Percentiles rank a stretch among this genome's conserved stretches.
Conservation (phyloP, 2,888 invertebrate species). For the Tiliacea citrago region DNA sequence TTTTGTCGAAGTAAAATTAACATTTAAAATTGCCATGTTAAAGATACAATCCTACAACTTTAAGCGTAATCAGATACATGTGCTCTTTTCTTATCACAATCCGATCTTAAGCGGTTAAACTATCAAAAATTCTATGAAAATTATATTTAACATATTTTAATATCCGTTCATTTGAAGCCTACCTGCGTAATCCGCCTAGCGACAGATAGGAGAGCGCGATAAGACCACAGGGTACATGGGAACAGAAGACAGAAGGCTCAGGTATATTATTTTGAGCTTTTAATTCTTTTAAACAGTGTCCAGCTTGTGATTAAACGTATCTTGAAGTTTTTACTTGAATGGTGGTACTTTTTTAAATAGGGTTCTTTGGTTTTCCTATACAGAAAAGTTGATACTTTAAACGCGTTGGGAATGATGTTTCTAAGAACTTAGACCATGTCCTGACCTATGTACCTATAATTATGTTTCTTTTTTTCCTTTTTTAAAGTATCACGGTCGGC, state of each 20-base stretch:
- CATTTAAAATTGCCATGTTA: conserved; percentile 33
- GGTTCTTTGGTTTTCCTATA: not conserved
- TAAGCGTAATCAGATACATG: conserved; percentile 33
- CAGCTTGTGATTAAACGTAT: not conserved
- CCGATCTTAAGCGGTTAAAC: conserved; percentile 48
- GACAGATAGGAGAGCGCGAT: conserved; percentile 58
- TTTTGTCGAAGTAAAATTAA: conserved; percentile 18
- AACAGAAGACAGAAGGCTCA: conserved; percentile 49
- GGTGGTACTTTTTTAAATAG: no score
- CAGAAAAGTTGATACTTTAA: not conserved
- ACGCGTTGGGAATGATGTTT: not conserved
- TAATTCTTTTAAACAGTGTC: not conserved
- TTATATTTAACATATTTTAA: conserved; percentile 58
- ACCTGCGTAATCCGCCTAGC: conserved; percentile 55
- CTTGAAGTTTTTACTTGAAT: not conserved
- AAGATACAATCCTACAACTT: conserved; percentile 44
- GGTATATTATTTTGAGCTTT: not conserved
- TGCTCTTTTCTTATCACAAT: conserved; percentile 42
- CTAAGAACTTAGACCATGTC: no score
- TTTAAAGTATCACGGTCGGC: no score
- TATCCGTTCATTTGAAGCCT: conserved; percentile 45
- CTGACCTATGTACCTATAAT: no score
- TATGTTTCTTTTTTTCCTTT: no score
- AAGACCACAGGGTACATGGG: not conserved
- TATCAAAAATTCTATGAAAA: conserved; percentile 52